Evolutionary conservation across 2,113 vertebrate species (phyloP).

Genomic region (Catharus fuscescens): DNA sequence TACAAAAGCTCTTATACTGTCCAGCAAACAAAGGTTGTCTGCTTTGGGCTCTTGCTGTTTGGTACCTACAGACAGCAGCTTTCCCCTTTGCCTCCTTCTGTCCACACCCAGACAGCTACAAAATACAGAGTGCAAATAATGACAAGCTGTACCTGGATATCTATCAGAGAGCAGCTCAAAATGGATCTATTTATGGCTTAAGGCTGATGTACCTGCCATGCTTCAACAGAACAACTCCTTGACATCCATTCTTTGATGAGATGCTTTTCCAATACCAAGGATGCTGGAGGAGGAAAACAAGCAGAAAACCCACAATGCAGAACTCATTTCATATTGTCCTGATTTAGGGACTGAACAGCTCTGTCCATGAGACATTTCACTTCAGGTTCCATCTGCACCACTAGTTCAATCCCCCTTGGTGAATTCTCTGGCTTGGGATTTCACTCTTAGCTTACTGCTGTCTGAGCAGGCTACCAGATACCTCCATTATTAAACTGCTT

Average conservation of each 20-base stretch:
- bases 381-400: neutral
- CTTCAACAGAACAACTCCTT: neutral
- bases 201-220: neutral
- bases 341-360: neutral
- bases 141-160: neutral
- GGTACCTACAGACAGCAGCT: conserved; percentile 31
- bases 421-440: neutral
- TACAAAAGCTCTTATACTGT: neutral
- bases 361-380: neutral
- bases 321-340: neutral
- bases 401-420: neutral
- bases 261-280: neutral
- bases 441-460: neutral
- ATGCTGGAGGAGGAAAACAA: neutral
- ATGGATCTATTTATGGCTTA: neutral
- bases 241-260: neutral
- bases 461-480: neutral
- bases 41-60: conserved; percentile 52
- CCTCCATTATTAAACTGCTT: neutral
- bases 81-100: neutral
- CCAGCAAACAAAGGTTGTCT: conserved; percentile 34
- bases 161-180: neutral
- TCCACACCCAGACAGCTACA: neutral
- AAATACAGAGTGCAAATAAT: neutral
- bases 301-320: neutral